A percentile compares a stretch with the other conserved stretches of the same genome.
Evolutionary conservation across 2,113 vertebrate genomes (phyloP).

Genomic region (Chauna torquata): DNA sequence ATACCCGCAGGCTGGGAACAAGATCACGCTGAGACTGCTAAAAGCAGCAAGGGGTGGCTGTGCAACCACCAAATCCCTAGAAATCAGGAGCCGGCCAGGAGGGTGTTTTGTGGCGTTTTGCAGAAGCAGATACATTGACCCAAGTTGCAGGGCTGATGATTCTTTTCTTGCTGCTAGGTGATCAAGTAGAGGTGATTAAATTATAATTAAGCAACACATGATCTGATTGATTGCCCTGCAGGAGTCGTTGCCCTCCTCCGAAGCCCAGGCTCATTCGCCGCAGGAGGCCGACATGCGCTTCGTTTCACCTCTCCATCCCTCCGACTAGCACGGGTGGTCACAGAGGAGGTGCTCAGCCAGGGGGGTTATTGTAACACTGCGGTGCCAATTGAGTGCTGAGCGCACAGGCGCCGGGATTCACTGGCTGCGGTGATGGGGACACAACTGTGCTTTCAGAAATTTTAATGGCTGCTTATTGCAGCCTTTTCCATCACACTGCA

Average conservation of each 20-base stretch:
- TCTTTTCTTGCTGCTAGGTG: constrained; percentile 26
- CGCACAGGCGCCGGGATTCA: neutral
- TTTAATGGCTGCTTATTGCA: neutral
- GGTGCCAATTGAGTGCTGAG: neutral
- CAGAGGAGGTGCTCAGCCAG: neutral
- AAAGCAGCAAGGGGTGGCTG: neutral
- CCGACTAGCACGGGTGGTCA: neutral
- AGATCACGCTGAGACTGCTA: neutral
- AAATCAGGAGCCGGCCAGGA: neutral
- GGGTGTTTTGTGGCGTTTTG: accelerated
- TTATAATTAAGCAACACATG: neutral
- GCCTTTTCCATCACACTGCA: neutral
- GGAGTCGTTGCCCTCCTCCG: neutral
- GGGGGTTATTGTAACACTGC: neutral
- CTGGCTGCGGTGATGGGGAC: neutral
- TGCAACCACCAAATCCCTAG: neutral
- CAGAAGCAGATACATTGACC: neutral
- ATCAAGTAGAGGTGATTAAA: constrained; percentile 16
- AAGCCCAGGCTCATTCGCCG: neutral
- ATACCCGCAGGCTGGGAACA: neutral
- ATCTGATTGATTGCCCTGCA: neutral
- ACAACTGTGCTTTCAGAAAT: neutral
- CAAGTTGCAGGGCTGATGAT: neutral
- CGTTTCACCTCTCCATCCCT: neutral
- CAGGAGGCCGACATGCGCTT: neutral